Conservation (phyloP, 2,797 vertebrate genomes). For the Arrhamphus sclerolepis region DNA sequence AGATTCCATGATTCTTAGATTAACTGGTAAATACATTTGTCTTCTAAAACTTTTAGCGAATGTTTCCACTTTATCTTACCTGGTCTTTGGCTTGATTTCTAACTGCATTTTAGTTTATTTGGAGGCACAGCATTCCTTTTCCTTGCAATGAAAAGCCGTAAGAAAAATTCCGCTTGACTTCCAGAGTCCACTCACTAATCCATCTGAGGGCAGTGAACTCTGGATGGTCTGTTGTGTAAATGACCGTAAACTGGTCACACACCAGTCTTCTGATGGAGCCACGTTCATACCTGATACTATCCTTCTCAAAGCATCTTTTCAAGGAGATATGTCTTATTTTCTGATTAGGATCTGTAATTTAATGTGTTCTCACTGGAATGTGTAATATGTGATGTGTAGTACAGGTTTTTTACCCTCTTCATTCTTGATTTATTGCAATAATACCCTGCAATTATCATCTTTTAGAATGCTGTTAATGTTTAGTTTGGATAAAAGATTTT, state of each 20-base stretch:
- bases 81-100: slow-evolving; percentile 19
- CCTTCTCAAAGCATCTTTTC: slow-evolving; percentile 1
- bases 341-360: neutral
- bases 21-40: too few species aligned
- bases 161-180: slow-evolving; percentile 39
- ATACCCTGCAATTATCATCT: too few species aligned
- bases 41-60: too few species aligned
- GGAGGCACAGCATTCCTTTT: slow-evolving; percentile 8
- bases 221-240: slow-evolving; percentile 43
- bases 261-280: slow-evolving; percentile 36
- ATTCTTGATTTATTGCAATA: too few species aligned
- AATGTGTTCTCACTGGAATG: too few species aligned
- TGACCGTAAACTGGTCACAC: slow-evolving; percentile 48
- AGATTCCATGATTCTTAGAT: too few species aligned
- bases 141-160: neutral
- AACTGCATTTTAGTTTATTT: too few species aligned
- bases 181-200: slow-evolving; percentile 61
- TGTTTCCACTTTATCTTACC: too few species aligned
- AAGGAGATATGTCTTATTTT: neutral
- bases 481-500: too few species aligned
- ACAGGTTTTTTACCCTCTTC: too few species aligned
- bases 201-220: slow-evolving; percentile 62
- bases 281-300: slow-evolving; percentile 14
- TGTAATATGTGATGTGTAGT: too few species aligned
- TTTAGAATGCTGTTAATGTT: too few species aligned